These are phyloP conservation scores for Eledone cirrhosa DNA, from an alignment of 2,888 invertebrate genomes.

Conservation along the genomic window DNA sequence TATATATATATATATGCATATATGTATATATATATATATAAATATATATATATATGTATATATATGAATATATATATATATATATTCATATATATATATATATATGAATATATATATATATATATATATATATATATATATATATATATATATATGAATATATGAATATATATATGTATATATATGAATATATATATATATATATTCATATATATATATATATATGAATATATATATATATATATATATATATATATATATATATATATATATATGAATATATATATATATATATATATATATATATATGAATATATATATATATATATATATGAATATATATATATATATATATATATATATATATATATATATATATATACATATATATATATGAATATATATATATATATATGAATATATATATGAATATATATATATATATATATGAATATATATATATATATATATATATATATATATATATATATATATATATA, in stretches of 20 bases:
- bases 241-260: background rate
- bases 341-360: background rate
- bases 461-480: background rate
- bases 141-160: too few relatives aligned
- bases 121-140: too few relatives aligned
- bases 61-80: too few relatives aligned
- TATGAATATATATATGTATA: too few relatives aligned
- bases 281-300: background rate
- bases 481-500: background rate
- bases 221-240: background rate
- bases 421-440: background rate
- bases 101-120: too few relatives aligned
- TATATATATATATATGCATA: too few relatives aligned
- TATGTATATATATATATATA: too few relatives aligned
- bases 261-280: background rate
- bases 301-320: background rate
- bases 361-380: conserved; percentile 14
- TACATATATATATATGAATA: background rate
- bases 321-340: background rate
- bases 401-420: background rate
- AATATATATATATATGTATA: too few relatives aligned
- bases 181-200: too few relatives aligned
- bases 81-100: too few relatives aligned
- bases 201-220: background rate
- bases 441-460: background rate